Evolutionary conservation across 2,113 vertebrate genomes (phyloP), one percentile per base, ranked within the genome.

Genomic region (Oenanthe oenanthe): DNA sequence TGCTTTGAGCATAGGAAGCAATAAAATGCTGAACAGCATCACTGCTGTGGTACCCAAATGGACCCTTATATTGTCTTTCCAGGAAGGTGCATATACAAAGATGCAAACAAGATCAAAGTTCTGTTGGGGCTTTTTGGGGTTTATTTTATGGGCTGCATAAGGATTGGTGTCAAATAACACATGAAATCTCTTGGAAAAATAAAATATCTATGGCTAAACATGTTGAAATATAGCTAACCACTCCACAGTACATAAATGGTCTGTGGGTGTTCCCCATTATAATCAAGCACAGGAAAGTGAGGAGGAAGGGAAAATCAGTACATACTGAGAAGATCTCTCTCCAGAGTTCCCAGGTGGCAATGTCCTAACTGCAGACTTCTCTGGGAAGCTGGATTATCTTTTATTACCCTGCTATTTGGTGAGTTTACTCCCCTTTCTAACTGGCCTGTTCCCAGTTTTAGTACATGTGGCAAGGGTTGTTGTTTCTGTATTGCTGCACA

Each of bases 101-200:
- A 85, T 32, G n/a, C 21, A 87, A 58, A 88, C 65, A 78, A 58
- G 45, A 66, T 76, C 38, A 88, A 89, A 93, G 31, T 17, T 51
- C 43, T 51, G 10, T 15, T 31, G 18, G 34, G 24, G 0, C 5
- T 53, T 48, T 38, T 42, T 16, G 28, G 17, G 51, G 28, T 51
- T 51, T 51, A 51, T 51, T 51, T 83, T 17, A 61, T 34, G 47
- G 58, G 13, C 24, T 66, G 32, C 16, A 8, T 32, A 86, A 80
- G 32, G 21, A 36, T 42, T 70, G 13, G 73, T 83, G 54, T 60
- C n/a, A 50, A 26, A 42, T 70, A 40, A 73, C 20, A 75, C 21
- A 65, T 3, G 10, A 67, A 89, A 73, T 19, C 34, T 29, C 36
- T 36, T 65, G n/a, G 22, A 22, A 82, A 87, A 84, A 56, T 29